Base-by-base conservation (phyloP, 2,888 invertebrate species). In the Cataglyphis livida region DNA sequence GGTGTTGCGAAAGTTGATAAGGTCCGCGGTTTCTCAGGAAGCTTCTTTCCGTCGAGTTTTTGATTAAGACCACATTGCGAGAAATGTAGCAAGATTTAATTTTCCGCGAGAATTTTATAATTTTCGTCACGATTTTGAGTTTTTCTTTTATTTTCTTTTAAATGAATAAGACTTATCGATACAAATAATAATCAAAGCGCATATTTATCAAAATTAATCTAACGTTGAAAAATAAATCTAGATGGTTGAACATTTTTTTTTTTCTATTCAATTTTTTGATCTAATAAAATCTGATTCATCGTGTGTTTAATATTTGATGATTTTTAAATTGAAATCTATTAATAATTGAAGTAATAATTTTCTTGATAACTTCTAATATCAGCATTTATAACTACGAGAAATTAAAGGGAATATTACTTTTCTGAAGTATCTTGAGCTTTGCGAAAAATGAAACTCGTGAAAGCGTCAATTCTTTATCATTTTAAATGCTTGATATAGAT, bases 1-100 rank as follows among this genome's bases (percentile, higher is more conserved):
- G 71, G 41, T 81, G 75, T 83, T 75, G 59, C 44, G n/a, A n/a
- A 44, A 79, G 51, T 81, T 79, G 57, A 87, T 82, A 70, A 64
- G 35, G 21, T 51, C 15, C 32, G 64, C 48, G 10, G 38, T 57
- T 79, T 38, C 57, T 57, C 64, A 7, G 61, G 3, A 12, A 76
- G 68, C 74, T 81, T 68, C 62, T 25, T 76, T 54, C 21, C n/a
- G 3, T 32, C 41, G 51, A 25, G 21, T 65, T 59, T 64, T 73
- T 70, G 76, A 83, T 83, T 75, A 66, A 82, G 64, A 57, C 32
- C 66, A n/a, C 51, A n/a, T 64, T 41, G 18, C 51, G 21, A 18
- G 65, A 44, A 70, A 82, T 78, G 54, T 54, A 81, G 57, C 35
- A 76, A 76, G 61, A 15, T 68, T n/a, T 51, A 71, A 57, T 38